Evolutionary conservation across 2,888 invertebrate species (phyloP).

Genomic region (Cylindroiulus punctatus): DNA sequence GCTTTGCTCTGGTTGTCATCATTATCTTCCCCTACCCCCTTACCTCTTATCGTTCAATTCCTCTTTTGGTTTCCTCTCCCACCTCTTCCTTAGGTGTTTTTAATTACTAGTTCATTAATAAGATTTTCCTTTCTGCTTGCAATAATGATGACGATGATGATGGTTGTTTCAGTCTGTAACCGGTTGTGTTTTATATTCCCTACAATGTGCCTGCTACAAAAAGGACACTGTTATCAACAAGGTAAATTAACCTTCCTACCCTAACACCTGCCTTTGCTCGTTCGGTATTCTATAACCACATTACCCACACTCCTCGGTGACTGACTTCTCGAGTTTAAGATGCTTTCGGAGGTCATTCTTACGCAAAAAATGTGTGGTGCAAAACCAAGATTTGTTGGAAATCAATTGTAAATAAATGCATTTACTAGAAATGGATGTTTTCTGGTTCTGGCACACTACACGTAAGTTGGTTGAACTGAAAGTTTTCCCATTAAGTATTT

Average conservation of each 20-base stretch:
- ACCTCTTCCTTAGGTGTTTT: conserved; percentile 3
- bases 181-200: conserved; percentile 57
- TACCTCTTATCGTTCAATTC: background rate
- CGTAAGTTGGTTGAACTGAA: no score
- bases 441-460: no score
- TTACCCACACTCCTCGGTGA: background rate
- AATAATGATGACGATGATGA: conserved; percentile 47
- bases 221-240: conserved; percentile 59
- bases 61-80: background rate
- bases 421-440: no score
- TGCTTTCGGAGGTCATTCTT: background rate
- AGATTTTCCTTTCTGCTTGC: conserved; percentile 50
- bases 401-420: no score
- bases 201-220: conserved; percentile 58
- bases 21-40: no score
- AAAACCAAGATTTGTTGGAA: no score
- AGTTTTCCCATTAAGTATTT: no score
- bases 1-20: conserved; percentile 16
- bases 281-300: background rate
- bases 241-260: conserved; percentile 56
- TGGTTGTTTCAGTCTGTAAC: conserved; percentile 53
- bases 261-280: conserved; percentile 46
- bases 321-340: background rate
- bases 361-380: no score
- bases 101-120: conserved; percentile 42